Evolutionary conservation across 2,888 invertebrate species (phyloP).

Genomic region (Ormia ochracea): DNA sequence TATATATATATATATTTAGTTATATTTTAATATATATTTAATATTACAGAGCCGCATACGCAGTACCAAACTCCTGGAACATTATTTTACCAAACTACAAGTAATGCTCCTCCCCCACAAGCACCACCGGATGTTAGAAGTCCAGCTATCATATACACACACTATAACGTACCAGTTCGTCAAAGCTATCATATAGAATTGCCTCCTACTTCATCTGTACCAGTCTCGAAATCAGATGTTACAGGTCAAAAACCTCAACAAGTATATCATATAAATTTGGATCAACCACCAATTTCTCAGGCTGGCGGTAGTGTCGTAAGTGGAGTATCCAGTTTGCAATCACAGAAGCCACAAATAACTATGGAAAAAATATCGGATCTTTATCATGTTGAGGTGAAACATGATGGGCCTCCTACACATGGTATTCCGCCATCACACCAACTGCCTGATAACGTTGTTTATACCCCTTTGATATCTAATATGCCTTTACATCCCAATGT

Average conservation of each 20-base stretch:
- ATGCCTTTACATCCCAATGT: constrained; percentile 74
- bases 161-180: constrained; percentile 73
- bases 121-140: constrained; percentile 74
- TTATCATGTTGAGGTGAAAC: constrained; percentile 75
- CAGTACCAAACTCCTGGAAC: constrained; percentile 78
- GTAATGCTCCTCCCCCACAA: constrained; percentile 74
- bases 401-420: constrained; percentile 70
- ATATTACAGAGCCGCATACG: constrained; percentile 77
- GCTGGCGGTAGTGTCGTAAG: constrained; percentile 66
- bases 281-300: constrained; percentile 73
- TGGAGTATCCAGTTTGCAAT: constrained; percentile 65
- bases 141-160: constrained; percentile 73
- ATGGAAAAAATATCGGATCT: constrained; percentile 76
- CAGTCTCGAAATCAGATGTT: constrained; percentile 70
- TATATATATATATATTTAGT: background rate
- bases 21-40: background rate
- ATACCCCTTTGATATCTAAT: constrained; percentile 73
- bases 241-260: constrained; percentile 72
- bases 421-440: constrained; percentile 71
- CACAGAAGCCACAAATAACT: constrained; percentile 74
- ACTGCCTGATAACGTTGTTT: constrained; percentile 74
- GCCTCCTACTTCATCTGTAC: constrained; percentile 67
- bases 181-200: constrained; percentile 75
- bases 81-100: constrained; percentile 78
- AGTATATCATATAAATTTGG: constrained; percentile 75